Evolutionary conservation across 2,113 vertebrate genomes (phyloP).

Genomic region (Rhinolophus sinicus): DNA sequence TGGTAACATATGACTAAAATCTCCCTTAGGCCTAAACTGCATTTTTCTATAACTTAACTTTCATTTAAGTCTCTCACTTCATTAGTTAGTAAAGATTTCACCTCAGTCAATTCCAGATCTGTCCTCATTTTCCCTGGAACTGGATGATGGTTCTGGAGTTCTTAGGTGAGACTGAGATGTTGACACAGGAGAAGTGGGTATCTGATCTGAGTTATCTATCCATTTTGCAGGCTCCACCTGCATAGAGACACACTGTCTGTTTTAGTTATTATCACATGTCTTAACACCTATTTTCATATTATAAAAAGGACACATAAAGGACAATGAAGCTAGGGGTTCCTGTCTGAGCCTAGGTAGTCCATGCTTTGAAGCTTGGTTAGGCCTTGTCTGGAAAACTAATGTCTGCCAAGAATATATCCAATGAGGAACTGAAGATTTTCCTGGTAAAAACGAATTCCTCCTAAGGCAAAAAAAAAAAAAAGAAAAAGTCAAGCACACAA

Average conservation of each 20-base stretch:
- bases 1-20: neutral
- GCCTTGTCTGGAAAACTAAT: constrained; percentile 17
- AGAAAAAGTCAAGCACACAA: neutral
- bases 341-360: neutral
- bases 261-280: neutral
- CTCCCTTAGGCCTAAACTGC: neutral
- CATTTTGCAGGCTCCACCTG: neutral
- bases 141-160: neutral
- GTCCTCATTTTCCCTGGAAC: neutral
- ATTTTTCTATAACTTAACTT: neutral
- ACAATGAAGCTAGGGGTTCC: neutral
- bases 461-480: neutral
- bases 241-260: neutral
- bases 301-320: neutral
- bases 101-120: neutral
- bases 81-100: neutral
- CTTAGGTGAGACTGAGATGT: neutral
- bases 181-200: neutral
- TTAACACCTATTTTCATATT: neutral
- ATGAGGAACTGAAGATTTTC: neutral
- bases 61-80: neutral
- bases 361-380: constrained; percentile 22
- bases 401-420: neutral
- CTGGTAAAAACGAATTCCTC: neutral
- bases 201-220: neutral